Evolutionary conservation across 2,797 vertebrate genomes (phyloP), one percentile per base, ranked within the genome.

Genomic region (Esox lucius): DNA sequence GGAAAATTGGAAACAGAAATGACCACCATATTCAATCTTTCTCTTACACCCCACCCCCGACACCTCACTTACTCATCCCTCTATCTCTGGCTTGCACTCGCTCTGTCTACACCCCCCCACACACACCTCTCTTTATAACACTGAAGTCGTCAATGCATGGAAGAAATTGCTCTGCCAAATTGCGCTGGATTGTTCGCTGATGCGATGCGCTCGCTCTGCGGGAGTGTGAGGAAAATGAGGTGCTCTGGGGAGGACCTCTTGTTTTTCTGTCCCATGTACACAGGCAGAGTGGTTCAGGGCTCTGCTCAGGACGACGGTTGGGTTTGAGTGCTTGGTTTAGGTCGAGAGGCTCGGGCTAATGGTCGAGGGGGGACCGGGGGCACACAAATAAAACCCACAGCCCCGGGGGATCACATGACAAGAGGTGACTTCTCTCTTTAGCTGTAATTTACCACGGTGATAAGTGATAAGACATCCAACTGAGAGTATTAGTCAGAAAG

Each of bases 121-220:
- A n/a, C n/a, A n/a, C n/a, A n/a, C 26, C 71, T 75, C 22, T 85
- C 78, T 83, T 79, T 61, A 85, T 56, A 80, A 80, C 39, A 83
- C 73, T 48, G 46, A 69, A 82, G 79, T 79, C 77, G 75, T 87
- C 83, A 86, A 79, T 80, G 84, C 79, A 83, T 61, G 70, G 74
- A 83, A 83, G 71, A 89, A 91, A 91, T 81, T 80, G 79, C 81
- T 84, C 75, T 26, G 75, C 56, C 67, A 89, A 73, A 90, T 76
- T 86, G 86, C 84, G 76, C 75, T 68, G 79, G 88, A 89, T 81
- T 86, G 82, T 78, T 75, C 19, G 35, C 56, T 71, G 80, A 79
- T 49, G 71, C 51, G 74, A 81, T 86, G 72, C 35, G 70, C 78
- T 76, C 65, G 70, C 75, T 80, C 76, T 39, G 74, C 74, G 68